Evolutionary conservation across 2,888 invertebrate species (phyloP).

Genomic region (Gibbula magus): DNA sequence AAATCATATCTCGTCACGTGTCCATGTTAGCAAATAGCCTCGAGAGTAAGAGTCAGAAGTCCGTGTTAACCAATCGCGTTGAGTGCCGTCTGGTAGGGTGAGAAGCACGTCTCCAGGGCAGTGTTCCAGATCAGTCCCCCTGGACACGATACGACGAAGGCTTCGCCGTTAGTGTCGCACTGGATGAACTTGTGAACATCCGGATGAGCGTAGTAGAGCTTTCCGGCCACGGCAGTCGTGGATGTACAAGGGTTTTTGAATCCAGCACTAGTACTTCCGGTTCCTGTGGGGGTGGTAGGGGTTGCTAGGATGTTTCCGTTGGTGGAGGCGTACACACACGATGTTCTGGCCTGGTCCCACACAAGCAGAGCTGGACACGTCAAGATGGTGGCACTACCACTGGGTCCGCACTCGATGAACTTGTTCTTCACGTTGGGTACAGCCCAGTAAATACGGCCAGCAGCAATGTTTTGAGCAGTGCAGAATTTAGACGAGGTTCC

Average conservation of each 20-base stretch:
- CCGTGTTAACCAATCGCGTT: not conserved
- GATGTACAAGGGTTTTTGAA: not conserved
- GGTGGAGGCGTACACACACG: constrained; percentile 49
- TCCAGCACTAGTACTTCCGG: not conserved
- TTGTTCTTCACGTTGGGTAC: constrained; percentile 42
- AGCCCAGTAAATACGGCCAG: constrained; percentile 58
- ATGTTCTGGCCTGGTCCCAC: constrained; percentile 59
- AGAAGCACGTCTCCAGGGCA: constrained; percentile 57
- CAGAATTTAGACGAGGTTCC: constrained; percentile 51
- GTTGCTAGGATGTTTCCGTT: not conserved
- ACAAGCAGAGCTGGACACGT: constrained; percentile 51
- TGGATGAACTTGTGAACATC: constrained; percentile 62
- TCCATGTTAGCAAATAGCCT: too few relatives aligned
- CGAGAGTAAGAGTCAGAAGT: too few relatives aligned
- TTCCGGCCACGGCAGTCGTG: constrained; percentile 28
- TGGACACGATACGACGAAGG: constrained; percentile 56
- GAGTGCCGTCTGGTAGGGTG: constrained; percentile 29
- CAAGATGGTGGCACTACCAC: constrained; percentile 53
- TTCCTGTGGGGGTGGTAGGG: not conserved
- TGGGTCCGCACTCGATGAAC: constrained; percentile 62
- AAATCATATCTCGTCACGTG: too few relatives aligned
- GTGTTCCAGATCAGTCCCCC: constrained; percentile 59
- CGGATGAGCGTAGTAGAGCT: constrained; percentile 58
- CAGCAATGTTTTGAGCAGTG: constrained; percentile 48
- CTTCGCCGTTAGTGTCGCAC: constrained; percentile 59